Base-by-base conservation (phyloP, 2,113 vertebrate species). In the Holacanthus passer region DNA sequence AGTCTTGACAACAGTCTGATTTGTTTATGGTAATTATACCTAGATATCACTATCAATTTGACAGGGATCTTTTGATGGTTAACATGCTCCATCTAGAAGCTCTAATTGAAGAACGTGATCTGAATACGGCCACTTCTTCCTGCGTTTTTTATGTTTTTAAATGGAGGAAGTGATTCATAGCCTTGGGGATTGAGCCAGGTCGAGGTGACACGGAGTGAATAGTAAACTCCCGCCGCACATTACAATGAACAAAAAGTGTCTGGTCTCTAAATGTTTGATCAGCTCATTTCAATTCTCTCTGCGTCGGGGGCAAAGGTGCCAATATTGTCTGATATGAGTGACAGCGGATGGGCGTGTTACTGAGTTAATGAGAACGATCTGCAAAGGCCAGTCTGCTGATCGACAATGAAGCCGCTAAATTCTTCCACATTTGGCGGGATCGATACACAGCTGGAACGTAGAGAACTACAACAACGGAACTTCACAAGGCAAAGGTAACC, bases 281-380 rank as follows among this genome's bases (percentile, higher is more conserved):
- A 35, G 29, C 68, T 83, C 68, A 76, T 87, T 84, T 81, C 8
- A 70, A 90, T 87, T 88, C 48, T 76, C 45, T 45, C 50, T 47
- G 79, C 79, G 47, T 48, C 47, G 16, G 63, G 70, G 60, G 39
- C 86, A 88, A 72, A 84, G 82, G 84, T 83, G 73, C 74, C 78
- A 79, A 70, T 90, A 90, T 87, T 62, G 55, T 58, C 43, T 88
- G 88, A 88, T 87, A 90, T 87, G 84, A 90, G 83, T 89, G 89
- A 88, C 89, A 87, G 86, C 29, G 60, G 76, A 91, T 73, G 77
- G 65, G 68, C 64, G 66, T 67, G 79, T 48, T 74, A 62, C 79
- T 84, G 73, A 64, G 72, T 76, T 90, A 93, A 93, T 94, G 87
- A 85, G 81, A 90, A 72, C 37, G 73, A 83, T 73, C 60, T 77